Percentiles rank a stretch among this genome's conserved stretches.
These are phyloP conservation scores for Drosophila sordidula DNA, from an alignment of 2,888 invertebrate species.

Conservation along the genomic window DNA sequence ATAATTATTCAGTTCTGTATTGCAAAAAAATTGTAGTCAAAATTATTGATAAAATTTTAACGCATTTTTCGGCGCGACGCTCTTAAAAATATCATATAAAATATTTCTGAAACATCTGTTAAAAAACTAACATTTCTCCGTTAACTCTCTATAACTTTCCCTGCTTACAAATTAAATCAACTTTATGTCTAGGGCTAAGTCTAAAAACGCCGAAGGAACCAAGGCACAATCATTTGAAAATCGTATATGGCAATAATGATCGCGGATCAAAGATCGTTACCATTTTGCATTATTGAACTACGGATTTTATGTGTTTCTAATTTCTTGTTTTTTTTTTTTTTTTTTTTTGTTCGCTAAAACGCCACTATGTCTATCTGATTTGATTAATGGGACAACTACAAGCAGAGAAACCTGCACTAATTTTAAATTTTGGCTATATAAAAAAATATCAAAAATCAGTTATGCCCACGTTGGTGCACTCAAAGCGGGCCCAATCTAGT, in stretches of 20 bases:
- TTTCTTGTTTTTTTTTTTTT: background rate
- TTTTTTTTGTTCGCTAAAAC: constrained; percentile 41
- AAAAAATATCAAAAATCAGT: constrained; percentile 66
- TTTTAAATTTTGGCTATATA: constrained; percentile 56
- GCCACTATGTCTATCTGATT: constrained; percentile 29
- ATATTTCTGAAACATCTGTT: constrained; percentile 54
- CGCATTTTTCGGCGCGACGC: constrained; percentile 49
- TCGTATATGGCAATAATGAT: constrained; percentile 42
- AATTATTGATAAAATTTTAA: constrained; percentile 67
- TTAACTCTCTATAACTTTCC: constrained; percentile 1
- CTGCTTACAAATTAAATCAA: constrained; percentile 62
- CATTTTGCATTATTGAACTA: constrained; percentile 32
- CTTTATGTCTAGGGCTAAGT: constrained; percentile 58
- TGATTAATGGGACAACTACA: constrained; percentile 38
- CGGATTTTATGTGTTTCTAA: constrained; percentile 9
- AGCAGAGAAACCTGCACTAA: constrained; percentile 46
- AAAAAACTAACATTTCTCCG: constrained; percentile 42
- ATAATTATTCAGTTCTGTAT: constrained; percentile 54
- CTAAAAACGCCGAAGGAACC: constrained; percentile 72
- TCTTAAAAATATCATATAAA: constrained; percentile 63
- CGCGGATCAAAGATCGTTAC: constrained; percentile 6
- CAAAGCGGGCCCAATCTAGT: background rate
- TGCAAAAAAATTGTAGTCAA: constrained; percentile 51
- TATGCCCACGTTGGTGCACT: constrained; percentile 32
- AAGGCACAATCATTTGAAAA: constrained; percentile 77